A percentile compares a stretch with the other conserved stretches of the same genome.
Evolutionary conservation across 30 jellyfish, hydroid and myxozoan species (phyloP).

Genomic region (Sanderia malayensis): DNA sequence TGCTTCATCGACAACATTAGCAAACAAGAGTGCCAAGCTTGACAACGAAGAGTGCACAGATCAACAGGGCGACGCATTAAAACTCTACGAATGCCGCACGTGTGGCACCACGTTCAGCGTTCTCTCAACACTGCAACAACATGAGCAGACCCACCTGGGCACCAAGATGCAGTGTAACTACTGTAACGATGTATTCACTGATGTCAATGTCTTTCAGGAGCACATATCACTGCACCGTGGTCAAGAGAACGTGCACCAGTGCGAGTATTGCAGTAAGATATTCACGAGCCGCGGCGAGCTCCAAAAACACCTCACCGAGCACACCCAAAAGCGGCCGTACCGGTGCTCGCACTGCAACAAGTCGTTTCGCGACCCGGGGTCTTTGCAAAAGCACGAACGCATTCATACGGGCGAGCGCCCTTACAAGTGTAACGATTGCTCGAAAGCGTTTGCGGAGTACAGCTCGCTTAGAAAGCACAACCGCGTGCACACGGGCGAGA

Average conservation of each 20-base stretch:
- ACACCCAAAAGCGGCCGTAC: constrained; percentile 93
- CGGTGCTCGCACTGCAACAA: constrained; percentile 81
- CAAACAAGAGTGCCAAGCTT: neutral
- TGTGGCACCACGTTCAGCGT: constrained; percentile 90
- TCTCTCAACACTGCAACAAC: constrained; percentile 76
- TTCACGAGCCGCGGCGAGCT: constrained; percentile 94
- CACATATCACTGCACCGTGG: constrained; percentile 91
- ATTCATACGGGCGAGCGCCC: constrained; percentile 98
- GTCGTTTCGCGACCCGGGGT: constrained; percentile 96
- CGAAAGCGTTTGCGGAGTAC: constrained; percentile 90
- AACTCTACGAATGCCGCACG: constrained; percentile 63
- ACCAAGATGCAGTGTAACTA: constrained; percentile 70
- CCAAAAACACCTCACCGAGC: constrained; percentile 84
- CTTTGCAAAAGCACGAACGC: constrained; percentile 86
- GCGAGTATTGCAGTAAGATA: constrained; percentile 73
- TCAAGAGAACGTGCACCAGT: constrained; percentile 84
- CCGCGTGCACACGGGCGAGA: constrained; percentile 91
- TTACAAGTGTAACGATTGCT: constrained; percentile 66
- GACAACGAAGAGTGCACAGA: neutral
- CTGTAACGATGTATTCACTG: constrained; percentile 70
- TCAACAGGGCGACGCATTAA: constrained; percentile 9
- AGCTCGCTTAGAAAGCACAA: constrained; percentile 84
- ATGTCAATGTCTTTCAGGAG: constrained; percentile 46
- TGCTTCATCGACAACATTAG: neutral
- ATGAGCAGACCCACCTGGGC: constrained; percentile 66